phyloP scores from a whole-genome alignment of 35 echinoderm and acorn worm genomes.

The Ophiothrix spiculata region DNA sequence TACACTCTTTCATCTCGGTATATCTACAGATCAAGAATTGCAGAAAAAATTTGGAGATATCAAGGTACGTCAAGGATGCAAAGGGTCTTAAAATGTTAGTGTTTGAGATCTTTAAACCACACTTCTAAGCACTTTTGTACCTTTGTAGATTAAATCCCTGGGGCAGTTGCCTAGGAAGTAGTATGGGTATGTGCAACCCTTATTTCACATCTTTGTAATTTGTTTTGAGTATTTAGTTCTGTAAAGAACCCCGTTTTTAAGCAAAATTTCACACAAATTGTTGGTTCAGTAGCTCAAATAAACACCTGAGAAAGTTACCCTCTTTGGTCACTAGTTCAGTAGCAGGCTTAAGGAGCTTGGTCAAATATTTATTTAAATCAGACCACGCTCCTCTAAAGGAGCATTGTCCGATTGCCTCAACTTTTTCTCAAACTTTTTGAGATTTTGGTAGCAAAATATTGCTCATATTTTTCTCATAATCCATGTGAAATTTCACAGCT shows the following conservation, averaged over 20 bases:
- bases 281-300: too few species aligned
- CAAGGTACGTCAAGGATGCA: constrained; percentile 2
- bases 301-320: too few species aligned
- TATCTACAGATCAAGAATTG: constrained; percentile 25
- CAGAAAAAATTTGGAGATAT: constrained; percentile 51
- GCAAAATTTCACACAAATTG: too few species aligned
- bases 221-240: neutral
- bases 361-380: too few species aligned
- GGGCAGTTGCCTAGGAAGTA: neutral
- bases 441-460: too few species aligned
- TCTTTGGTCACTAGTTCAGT: too few species aligned
- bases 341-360: too few species aligned
- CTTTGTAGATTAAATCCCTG: neutral
- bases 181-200: neutral
- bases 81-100: neutral
- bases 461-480: too few species aligned
- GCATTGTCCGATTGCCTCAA: too few species aligned
- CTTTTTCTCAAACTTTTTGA: too few species aligned
- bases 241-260: neutral
- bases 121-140: neutral
- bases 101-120: neutral
- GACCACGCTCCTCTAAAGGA: too few species aligned
- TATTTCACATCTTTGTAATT: neutral
- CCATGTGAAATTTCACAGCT: too few species aligned
- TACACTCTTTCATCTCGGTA: constrained; percentile 33